A percentile compares a stretch with the other conserved stretches of the same genome.
Evolutionary conservation across 2,113 vertebrate species (phyloP).

Genomic region (Alethe castanea): DNA sequence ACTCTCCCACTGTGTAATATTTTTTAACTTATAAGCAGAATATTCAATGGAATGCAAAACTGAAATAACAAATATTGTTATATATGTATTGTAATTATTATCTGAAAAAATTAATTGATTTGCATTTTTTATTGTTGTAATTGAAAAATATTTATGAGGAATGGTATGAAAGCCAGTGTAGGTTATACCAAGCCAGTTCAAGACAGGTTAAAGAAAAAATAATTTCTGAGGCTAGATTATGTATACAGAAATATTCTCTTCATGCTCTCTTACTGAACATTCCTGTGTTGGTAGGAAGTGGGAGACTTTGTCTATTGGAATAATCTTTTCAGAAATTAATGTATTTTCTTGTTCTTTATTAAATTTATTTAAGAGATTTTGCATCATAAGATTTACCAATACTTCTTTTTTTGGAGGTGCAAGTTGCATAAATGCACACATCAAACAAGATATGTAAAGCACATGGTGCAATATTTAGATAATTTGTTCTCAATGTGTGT

Average conservation of each 20-base stretch:
- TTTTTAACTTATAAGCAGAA: not conserved
- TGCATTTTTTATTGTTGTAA: not conserved
- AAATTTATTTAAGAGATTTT: not conserved
- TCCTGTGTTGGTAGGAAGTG: not conserved
- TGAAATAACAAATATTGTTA: not conserved
- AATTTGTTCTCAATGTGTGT: not conserved
- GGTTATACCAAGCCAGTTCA: not conserved
- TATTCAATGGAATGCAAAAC: not conserved
- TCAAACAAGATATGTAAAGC: not conserved
- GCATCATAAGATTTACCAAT: not conserved
- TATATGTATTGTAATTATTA: not conserved
- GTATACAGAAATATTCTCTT: not conserved
- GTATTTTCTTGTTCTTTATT: not conserved
- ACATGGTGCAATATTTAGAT: not conserved
- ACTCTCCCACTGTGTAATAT: not conserved
- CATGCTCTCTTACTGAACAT: not conserved
- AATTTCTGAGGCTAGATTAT: not conserved
- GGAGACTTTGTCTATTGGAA: not conserved
- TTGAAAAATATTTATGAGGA: not conserved
- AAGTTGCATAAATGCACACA: not conserved
- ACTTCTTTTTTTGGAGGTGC: not conserved
- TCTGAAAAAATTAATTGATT: not conserved
- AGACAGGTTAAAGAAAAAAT: not conserved
- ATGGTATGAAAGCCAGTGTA: not conserved
- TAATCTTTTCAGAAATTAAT: not conserved